Evolutionary conservation across 2,797 vertebrate species (phyloP).

Genomic region (Tauraco hartlaubi): DNA sequence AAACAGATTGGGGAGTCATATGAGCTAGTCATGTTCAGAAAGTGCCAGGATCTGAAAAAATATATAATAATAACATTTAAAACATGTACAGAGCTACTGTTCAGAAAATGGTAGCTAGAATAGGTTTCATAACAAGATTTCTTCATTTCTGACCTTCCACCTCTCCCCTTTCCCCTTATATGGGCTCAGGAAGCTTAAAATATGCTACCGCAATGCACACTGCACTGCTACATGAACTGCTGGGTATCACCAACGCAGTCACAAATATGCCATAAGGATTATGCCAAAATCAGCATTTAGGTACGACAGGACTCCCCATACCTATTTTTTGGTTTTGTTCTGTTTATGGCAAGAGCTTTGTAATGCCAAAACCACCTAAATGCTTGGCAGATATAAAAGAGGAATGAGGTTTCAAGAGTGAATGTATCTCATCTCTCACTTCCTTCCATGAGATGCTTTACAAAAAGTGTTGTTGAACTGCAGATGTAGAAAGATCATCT

Average conservation of each 20-base stretch:
- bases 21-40: background rate
- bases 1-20: background rate
- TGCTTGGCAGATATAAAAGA: background rate
- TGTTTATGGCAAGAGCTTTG: background rate
- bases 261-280: background rate
- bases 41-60: background rate
- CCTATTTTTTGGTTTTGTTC: background rate
- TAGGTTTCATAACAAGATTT: background rate
- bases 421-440: background rate
- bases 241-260: background rate
- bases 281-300: background rate
- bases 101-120: background rate
- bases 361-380: background rate
- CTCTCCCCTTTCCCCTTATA: background rate
- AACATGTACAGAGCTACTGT: background rate
- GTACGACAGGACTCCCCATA: background rate
- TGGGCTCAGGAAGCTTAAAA: background rate
- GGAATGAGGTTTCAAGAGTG: background rate
- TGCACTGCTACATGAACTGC: background rate
- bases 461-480: background rate
- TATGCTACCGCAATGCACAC: rapidly evolving
- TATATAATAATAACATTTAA: background rate
- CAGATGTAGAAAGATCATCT: background rate
- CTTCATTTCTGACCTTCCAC: background rate
- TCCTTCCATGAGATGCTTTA: background rate